Conservation (phyloP, 2,113 vertebrate species). For the Brienomyrus longianalis region DNA sequence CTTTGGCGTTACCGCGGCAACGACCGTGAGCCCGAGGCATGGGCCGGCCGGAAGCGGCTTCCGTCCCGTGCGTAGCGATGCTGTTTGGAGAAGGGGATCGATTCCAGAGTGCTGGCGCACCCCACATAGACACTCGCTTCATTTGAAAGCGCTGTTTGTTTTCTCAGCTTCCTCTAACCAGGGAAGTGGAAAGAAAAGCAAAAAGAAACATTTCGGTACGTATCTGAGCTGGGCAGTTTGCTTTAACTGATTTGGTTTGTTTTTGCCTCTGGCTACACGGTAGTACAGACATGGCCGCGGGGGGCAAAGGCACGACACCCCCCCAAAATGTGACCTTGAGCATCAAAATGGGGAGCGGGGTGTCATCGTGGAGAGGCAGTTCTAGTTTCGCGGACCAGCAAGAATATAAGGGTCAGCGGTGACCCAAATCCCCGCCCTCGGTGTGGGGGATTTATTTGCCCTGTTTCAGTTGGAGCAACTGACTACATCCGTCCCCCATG, state of each 20-base stretch:
- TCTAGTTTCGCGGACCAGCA: not conserved
- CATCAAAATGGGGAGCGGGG: not conserved
- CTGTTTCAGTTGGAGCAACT: too few relatives aligned
- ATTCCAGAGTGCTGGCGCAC: not conserved
- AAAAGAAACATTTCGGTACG: not conserved
- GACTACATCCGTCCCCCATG: too few relatives aligned
- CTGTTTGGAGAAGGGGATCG: conserved; percentile 6
- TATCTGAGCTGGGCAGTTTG: not conserved
- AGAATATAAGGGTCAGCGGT: not conserved
- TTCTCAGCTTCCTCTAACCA: not conserved
- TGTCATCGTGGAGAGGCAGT: not conserved
- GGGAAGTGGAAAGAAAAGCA: too few relatives aligned
- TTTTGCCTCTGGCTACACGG: not conserved
- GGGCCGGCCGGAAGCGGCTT: not conserved
- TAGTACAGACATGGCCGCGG: not conserved
- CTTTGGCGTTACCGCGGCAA: conserved; percentile 24
- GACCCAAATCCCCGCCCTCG: not conserved
- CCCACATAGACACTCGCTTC: not conserved
- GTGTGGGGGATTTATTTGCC: not conserved
- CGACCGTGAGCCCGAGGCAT: not conserved
- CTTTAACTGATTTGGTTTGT: conserved; percentile 4
- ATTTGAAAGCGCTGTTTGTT: not conserved
- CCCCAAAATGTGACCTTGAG: not conserved
- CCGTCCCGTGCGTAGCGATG: not conserved
- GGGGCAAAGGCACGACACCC: not conserved